A percentile compares a stretch with the other conserved stretches of the same genome.
Evolutionary conservation across 2,113 vertebrate species (phyloP).

Genomic region (Nycticorax nycticorax): DNA sequence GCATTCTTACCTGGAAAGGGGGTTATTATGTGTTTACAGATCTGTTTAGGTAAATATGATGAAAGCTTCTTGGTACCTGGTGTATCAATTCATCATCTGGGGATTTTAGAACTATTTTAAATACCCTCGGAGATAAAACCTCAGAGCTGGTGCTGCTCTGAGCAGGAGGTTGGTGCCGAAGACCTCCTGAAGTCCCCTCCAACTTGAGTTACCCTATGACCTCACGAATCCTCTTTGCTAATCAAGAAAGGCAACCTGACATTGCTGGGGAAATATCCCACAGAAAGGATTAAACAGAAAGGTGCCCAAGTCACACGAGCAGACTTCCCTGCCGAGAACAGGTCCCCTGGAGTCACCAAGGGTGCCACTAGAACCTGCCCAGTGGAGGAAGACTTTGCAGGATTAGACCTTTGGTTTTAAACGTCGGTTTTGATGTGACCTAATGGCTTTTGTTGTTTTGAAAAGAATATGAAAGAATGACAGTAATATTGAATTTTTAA

Average conservation of each 20-base stretch:
- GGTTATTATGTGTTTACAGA: no score
- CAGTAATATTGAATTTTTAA: constrained; percentile 56
- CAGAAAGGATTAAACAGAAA: neutral
- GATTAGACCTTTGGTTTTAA: neutral
- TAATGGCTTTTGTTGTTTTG: constrained; percentile 36
- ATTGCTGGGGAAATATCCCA: neutral
- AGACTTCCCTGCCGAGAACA: accelerated
- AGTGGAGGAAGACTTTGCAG: neutral
- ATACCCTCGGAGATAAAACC: neutral
- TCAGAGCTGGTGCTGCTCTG: accelerated
- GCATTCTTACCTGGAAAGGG: neutral
- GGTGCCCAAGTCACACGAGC: accelerated
- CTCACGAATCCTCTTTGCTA: neutral
- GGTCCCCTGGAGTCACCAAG: neutral
- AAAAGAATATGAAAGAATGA: constrained; percentile 51
- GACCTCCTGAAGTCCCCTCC: neutral
- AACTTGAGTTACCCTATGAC: neutral
- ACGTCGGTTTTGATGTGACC: neutral
- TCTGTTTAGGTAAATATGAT: accelerated
- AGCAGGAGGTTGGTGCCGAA: accelerated
- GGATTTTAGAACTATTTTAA: neutral
- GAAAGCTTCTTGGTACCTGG: neutral
- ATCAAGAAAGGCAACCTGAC: accelerated
- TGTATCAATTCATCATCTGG: accelerated
- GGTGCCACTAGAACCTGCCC: neutral